Evolutionary conservation across 2,113 vertebrate species (phyloP), one percentile per base, ranked within the genome.

Genomic region (Callionymus lyra): DNA sequence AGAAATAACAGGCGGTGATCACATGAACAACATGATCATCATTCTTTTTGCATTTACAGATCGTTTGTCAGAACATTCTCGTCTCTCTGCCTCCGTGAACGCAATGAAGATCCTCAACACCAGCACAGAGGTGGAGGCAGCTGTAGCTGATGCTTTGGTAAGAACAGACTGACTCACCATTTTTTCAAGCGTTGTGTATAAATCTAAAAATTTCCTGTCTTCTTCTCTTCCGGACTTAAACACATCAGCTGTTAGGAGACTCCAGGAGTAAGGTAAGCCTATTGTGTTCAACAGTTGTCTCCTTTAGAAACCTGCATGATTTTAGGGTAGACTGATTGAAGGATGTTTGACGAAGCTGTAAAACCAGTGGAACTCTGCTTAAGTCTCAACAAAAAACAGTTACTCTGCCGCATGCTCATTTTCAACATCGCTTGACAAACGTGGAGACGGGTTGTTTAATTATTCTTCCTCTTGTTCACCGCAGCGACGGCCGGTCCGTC

Each of bases 211-310:
- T 1, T 16, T 32, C 15, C 37, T 52, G 50, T 69, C 48, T 60
- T 18, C 48, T 60, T 18, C 36, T 51, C 17, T 59, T 27, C 47
- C 34, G 38, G 36, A 55, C 59, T 12, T 41, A 76, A 68, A 77
- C 78, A 87, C 83, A 82, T 81, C 92, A 94, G 92, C 90, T 94
- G 62, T 89, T 94, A 86, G 92, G 91, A 87, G 92, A 95, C 88
- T 90, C 89, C 57, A 90, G 92, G 86, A 93, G 76, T 80, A 93
- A 94, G 92, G 91, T 95, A 90, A 8, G 21, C 21, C 8, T 4
- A 27, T 27, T 27, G 21, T 34, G 3, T 34, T 34, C 33, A 12
- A 6, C 33, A 34, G 33, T 8, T 8, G 21, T 31, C 12, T 1
- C 6, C 16, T 16, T 27, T 19, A 19, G 38, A 37, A 9, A 16